These are phyloP conservation scores for Allacma fusca DNA, from an alignment of 2,888 invertebrate genomes.

Conservation along the genomic window DNA sequence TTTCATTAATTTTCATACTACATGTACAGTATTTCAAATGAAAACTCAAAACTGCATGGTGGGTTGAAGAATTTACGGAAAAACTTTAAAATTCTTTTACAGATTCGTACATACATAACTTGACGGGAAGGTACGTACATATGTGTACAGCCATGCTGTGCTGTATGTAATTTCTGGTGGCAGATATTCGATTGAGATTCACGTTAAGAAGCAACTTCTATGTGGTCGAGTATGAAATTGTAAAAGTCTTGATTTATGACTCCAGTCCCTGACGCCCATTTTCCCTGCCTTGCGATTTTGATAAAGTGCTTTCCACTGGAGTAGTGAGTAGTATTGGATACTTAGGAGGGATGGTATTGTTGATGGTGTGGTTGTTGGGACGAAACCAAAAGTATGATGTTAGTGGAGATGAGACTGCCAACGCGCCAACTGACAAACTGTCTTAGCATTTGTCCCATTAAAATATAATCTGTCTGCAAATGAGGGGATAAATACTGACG, in stretches of 20 bases:
- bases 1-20: no score
- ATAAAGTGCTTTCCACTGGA: constrained; percentile 28
- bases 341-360: neutral
- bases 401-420: neutral
- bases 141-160: no score
- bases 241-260: constrained; percentile 36
- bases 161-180: neutral
- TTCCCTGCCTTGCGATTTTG: constrained; percentile 33
- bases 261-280: constrained; percentile 30
- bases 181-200: neutral
- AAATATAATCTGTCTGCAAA: constrained; percentile 28
- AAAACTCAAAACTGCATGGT: no score
- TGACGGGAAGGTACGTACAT: no score
- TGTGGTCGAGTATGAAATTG: neutral
- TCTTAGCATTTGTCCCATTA: constrained; percentile 23
- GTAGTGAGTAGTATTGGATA: constrained; percentile 4
- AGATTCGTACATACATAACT: no score
- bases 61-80: no score
- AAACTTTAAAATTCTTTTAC: no score
- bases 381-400: constrained; percentile 22
- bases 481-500: neutral
- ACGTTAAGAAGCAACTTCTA: neutral
- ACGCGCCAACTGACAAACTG: constrained; percentile 7
- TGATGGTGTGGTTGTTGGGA: neutral
- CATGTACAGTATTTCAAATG: no score